A percentile compares a stretch with the other conserved stretches of the same genome.
Evolutionary conservation across 1,140 invertebrate species (phyloP).

Genomic region (Heliconius hermathena): DNA sequence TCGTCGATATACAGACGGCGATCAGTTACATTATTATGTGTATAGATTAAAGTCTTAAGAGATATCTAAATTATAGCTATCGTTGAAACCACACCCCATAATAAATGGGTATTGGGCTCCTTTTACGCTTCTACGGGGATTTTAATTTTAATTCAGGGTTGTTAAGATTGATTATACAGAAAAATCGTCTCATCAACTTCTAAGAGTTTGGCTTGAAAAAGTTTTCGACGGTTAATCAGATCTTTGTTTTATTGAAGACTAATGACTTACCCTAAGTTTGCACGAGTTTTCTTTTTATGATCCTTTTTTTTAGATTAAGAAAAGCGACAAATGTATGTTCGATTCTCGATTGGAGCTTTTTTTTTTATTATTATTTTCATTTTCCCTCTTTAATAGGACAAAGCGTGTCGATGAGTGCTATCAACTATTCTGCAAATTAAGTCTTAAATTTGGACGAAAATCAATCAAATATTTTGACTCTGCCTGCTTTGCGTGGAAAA

Average conservation of each 20-base stretch:
- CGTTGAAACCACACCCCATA: neutral
- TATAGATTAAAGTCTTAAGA: neutral
- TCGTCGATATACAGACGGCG: too few species aligned
- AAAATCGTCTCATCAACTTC: conserved; percentile 29
- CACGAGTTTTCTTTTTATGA: neutral
- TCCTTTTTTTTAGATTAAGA: neutral
- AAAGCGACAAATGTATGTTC: too few species aligned
- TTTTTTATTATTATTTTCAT: too few species aligned
- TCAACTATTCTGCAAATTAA: too few species aligned
- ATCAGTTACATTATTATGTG: neutral
- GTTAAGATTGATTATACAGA: conserved; percentile 28
- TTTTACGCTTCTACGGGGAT: conserved; percentile 33
- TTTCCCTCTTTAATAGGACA: too few species aligned
- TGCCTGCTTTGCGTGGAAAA: too few species aligned
- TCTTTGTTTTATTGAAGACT: conserved; percentile 8
- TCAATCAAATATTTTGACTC: too few species aligned
- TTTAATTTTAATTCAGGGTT: conserved; percentile 37
- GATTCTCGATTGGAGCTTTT: too few species aligned
- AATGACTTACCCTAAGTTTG: neutral
- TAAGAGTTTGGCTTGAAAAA: neutral
- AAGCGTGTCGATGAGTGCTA: too few species aligned
- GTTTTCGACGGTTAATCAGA: neutral
- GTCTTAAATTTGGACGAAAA: too few species aligned
- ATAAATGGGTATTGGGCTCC: conserved; percentile 24
- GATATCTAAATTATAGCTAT: conserved; percentile 8